Evolutionary conservation across 2,113 vertebrate genomes (phyloP).

Genomic region (Myrmecophaga tridactyla): DNA sequence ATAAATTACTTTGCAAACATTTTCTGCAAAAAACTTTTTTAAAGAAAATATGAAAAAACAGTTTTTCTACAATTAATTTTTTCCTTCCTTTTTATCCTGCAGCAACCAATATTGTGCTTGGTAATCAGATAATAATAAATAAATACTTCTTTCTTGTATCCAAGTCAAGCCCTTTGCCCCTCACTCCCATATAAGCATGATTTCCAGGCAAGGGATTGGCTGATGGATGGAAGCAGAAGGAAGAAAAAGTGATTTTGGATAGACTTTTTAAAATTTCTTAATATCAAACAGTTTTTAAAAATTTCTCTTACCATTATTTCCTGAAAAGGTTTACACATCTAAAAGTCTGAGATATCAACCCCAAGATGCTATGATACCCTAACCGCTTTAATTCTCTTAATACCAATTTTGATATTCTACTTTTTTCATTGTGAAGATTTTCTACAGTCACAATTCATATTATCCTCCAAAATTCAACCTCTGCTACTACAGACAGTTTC

Average conservation of each 20-base stretch:
- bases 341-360: neutral
- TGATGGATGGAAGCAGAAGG: neutral
- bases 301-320: neutral
- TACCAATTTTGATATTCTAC: neutral
- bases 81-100: neutral
- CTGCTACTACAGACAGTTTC: conserved; percentile 17
- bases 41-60: conserved; percentile 24
- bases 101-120: neutral
- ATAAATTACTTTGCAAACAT: conserved; percentile 14
- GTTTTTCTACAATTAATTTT: conserved; percentile 12
- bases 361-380: neutral
- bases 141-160: neutral
- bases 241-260: neutral
- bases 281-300: neutral
- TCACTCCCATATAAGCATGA: neutral
- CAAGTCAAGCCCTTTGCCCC: neutral
- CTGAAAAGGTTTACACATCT: neutral
- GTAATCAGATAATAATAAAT: neutral
- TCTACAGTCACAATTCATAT: neutral
- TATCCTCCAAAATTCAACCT: neutral
- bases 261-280: neutral
- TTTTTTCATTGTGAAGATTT: conserved; percentile 13
- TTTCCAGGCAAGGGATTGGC: neutral
- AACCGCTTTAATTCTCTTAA: neutral
- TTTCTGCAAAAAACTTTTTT: neutral